Evolutionary conservation across 2,113 vertebrate genomes (phyloP).

Genomic region (Buteo buteo): DNA sequence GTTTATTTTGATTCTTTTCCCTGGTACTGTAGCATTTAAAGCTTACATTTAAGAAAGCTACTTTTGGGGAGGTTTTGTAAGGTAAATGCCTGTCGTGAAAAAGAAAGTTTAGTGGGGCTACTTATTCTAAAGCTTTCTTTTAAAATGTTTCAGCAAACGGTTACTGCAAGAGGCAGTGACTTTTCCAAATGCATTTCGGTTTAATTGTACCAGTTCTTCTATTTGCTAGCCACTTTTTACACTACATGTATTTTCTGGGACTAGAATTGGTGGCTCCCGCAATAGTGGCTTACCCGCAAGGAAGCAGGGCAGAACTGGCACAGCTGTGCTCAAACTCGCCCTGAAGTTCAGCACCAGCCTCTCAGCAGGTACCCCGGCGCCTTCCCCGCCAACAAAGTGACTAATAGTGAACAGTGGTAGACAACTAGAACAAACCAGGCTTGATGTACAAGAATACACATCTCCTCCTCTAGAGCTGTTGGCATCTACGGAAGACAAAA

Average conservation of each 20-base stretch:
- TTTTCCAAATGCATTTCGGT: accelerated
- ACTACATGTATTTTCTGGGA: neutral
- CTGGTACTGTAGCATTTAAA: neutral
- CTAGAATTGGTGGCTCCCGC: neutral
- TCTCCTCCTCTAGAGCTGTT: neutral
- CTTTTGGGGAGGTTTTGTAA: neutral
- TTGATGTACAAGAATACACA: neutral
- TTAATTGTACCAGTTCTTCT: neutral
- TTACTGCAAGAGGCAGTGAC: neutral
- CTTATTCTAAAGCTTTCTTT: neutral
- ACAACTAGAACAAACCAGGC: neutral
- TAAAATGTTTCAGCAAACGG: neutral
- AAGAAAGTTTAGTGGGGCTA: neutral
- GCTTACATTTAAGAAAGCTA: neutral
- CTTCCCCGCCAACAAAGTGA: neutral
- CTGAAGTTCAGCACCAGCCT: neutral
- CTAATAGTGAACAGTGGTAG: neutral
- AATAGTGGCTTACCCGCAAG: accelerated
- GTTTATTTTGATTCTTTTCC: neutral
- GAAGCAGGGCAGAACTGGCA: neutral
- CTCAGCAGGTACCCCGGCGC: neutral
- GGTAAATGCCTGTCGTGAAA: neutral
- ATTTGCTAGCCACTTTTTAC: neutral
- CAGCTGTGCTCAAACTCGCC: neutral
- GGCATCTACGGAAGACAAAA: neutral